Conservation (phyloP, 2,888 invertebrate species). For the Lathronympha strigana region DNA sequence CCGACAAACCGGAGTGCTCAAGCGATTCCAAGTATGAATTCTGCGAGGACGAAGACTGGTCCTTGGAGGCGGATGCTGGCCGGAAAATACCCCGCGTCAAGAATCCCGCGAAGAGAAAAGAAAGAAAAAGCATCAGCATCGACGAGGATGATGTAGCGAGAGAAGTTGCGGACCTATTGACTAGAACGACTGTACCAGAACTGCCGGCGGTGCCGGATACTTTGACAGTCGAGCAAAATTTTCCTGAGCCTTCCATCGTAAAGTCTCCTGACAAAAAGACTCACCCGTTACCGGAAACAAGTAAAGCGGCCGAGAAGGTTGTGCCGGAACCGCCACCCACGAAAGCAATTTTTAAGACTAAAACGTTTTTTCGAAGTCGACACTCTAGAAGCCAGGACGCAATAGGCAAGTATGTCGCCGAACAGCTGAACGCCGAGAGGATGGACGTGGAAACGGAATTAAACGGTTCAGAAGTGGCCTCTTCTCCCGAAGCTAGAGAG, state of each 20-base stretch:
- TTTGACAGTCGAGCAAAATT: conserved; percentile 82
- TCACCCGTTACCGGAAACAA: conserved; percentile 53
- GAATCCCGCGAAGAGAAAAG: conserved; percentile 71
- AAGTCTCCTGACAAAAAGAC: conserved; percentile 77
- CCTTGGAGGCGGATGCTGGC: conserved; percentile 80
- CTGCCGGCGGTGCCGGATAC: conserved; percentile 81
- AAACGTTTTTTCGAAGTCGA: conserved; percentile 83
- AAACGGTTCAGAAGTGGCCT: conserved; percentile 69
- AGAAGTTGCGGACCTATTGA: conserved; percentile 86
- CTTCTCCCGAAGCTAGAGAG: conserved; percentile 71
- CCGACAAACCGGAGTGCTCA: conserved; percentile 74
- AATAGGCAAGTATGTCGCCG: conserved; percentile 81
- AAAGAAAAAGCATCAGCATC: conserved; percentile 70
- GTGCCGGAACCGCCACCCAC: conserved; percentile 54
- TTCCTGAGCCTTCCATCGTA: conserved; percentile 80
- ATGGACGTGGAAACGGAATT: conserved; percentile 74
- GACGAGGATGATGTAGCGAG: conserved; percentile 79
- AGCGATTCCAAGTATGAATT: conserved; percentile 91
- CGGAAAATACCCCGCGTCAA: conserved; percentile 87
- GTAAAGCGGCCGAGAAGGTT: conserved; percentile 54
- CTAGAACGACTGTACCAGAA: conserved; percentile 84
- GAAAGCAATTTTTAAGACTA: conserved; percentile 82
- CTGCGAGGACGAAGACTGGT: conserved; percentile 88
- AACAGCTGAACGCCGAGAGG: conserved; percentile 76
- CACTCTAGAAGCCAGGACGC: conserved; percentile 82